Evolutionary conservation across 2,888 invertebrate genomes (phyloP).

Genomic region (Synanthedon myopaeformis): DNA sequence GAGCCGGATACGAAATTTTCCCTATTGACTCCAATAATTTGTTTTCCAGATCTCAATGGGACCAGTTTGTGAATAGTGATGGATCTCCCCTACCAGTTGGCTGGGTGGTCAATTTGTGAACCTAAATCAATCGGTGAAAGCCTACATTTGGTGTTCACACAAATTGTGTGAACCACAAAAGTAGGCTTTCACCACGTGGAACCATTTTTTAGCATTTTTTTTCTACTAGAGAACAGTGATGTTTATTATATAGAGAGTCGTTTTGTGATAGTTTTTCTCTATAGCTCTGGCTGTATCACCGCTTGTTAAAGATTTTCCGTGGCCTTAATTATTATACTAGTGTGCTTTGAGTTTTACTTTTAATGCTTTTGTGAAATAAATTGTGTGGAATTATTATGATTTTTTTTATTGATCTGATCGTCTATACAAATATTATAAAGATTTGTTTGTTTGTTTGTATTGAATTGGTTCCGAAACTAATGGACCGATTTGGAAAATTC

Average conservation of each 20-base stretch:
- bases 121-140: too few relatives aligned
- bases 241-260: too few relatives aligned
- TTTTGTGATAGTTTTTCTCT: too few relatives aligned
- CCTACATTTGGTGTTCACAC: too few relatives aligned
- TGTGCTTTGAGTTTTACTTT: not conserved
- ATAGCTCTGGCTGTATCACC: too few relatives aligned
- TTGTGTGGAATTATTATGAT: too few relatives aligned
- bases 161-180: too few relatives aligned
- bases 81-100: conserved; percentile 76
- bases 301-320: not conserved
- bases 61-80: conserved; percentile 41
- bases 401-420: too few relatives aligned
- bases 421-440: too few relatives aligned
- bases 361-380: not conserved
- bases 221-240: not conserved
- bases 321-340: not conserved
- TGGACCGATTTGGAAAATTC: too few relatives aligned
- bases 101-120: conserved; percentile 70
- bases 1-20: not conserved
- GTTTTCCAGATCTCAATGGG: conserved; percentile 66
- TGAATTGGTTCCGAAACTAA: too few relatives aligned
- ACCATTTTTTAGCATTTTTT: not conserved
- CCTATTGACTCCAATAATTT: not conserved
- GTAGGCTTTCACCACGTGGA: not conserved
- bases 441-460: too few relatives aligned